These are phyloP conservation scores for Cavia porcellus DNA, from an alignment of 2,113 vertebrate species.

Conservation along the genomic window DNA sequence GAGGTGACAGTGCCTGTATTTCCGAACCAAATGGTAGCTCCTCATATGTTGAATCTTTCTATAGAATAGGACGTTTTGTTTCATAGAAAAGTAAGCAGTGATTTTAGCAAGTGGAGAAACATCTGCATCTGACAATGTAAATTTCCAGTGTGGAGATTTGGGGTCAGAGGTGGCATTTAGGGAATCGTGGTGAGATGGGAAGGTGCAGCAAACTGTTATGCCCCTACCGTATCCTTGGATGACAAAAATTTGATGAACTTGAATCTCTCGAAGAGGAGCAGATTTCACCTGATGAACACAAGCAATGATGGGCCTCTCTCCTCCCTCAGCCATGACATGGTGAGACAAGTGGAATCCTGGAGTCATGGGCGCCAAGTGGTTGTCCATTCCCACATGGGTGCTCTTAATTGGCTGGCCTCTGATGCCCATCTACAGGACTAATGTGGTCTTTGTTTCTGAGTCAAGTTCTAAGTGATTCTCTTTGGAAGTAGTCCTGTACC, in stretches of 20 bases:
- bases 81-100: neutral
- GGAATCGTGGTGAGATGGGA: neutral
- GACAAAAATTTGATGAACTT: neutral
- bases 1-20: neutral
- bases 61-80: neutral
- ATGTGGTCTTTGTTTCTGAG: neutral
- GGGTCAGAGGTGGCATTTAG: neutral
- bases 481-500: neutral
- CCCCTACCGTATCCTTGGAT: neutral
- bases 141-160: neutral
- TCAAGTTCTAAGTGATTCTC: neutral
- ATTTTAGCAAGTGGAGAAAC: neutral
- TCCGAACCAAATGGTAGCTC: neutral
- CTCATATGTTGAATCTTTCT: neutral
- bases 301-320: neutral
- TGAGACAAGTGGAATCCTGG: neutral
- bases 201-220: neutral
- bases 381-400: neutral
- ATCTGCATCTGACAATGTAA: neutral
- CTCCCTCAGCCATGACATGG: neutral
- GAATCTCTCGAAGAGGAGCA: accelerated
- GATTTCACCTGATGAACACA: neutral
- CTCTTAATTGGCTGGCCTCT: neutral
- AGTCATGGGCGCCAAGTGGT: neutral
- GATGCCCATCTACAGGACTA: neutral